Evolutionary conservation across 30 jellyfish, hydroid and myxozoan genomes (phyloP).

Genomic region (Pelagia noctiluca): DNA sequence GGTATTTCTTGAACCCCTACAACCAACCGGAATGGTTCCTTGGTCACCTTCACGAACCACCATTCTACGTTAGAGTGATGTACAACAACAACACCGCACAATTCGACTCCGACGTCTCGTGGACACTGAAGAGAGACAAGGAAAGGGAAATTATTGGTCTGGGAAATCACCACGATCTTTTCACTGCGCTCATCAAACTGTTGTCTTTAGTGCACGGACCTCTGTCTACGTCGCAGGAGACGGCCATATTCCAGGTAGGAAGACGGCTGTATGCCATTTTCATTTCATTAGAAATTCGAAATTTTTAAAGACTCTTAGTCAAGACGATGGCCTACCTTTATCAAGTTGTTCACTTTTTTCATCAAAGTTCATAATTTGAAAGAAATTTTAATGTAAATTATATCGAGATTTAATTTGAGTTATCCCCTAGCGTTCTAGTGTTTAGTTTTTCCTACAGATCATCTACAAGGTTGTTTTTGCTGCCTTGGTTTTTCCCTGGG

Average conservation of each 20-base stretch:
- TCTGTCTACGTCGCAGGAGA: conserved; percentile 31
- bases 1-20: conserved; percentile 57
- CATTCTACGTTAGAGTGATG: conserved; percentile 75
- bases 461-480: too few relatives aligned
- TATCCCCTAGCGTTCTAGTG: too few relatives aligned
- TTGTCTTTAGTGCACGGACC: conserved; percentile 71
- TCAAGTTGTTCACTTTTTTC: too few relatives aligned
- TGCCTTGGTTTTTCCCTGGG: too few relatives aligned
- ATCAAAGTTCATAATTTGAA: too few relatives aligned
- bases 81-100: conserved; percentile 77
- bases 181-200: conserved; percentile 55
- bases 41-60: conserved; percentile 78
- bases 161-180: conserved; percentile 59
- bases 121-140: conserved; percentile 49
- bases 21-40: conserved; percentile 76
- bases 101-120: conserved; percentile 63
- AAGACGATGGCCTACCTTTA: too few relatives aligned
- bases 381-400: too few relatives aligned
- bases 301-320: too few relatives aligned
- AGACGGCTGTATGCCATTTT: too few relatives aligned
- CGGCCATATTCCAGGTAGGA: conserved; percentile 69
- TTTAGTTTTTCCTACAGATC: too few relatives aligned
- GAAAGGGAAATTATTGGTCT: conserved; percentile 50
- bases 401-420: too few relatives aligned
- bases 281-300: too few relatives aligned